phyloP scores from a whole-genome alignment of 2,797 vertebrate species.

The Xerus rutilus region DNA sequence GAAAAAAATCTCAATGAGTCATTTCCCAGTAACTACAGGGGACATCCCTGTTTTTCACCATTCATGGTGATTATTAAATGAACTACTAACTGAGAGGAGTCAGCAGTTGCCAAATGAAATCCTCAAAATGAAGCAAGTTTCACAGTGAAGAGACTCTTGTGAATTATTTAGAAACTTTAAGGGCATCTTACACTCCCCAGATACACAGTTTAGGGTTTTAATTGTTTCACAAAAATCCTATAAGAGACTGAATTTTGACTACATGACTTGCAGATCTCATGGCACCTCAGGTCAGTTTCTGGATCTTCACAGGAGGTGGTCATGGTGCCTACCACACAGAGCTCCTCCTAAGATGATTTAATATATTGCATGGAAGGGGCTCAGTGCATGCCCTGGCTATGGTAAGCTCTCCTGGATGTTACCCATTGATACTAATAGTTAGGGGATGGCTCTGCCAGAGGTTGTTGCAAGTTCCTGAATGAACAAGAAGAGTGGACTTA shows the following conservation, averaged over 20 bases:
- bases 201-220: background rate
- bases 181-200: background rate
- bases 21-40: background rate
- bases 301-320: background rate
- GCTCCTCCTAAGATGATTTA: background rate
- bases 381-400: background rate
- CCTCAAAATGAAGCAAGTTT: background rate
- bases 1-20: background rate
- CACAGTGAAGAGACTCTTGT: background rate
- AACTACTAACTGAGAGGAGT: background rate
- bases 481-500: background rate
- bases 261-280: background rate
- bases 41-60: background rate
- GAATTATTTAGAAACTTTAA: background rate
- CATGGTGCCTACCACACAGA: background rate
- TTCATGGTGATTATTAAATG: background rate
- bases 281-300: background rate
- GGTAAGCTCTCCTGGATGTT: background rate
- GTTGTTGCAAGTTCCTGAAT: background rate
- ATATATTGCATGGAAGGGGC: background rate
- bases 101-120: background rate
- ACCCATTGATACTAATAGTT: background rate
- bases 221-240: background rate
- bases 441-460: background rate
- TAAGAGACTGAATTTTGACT: background rate